Percentiles rank a stretch among this genome's conserved stretches.
phyloP scores from a whole-genome alignment of 2,888 invertebrate genomes.

The Calliphora vomitoria region DNA sequence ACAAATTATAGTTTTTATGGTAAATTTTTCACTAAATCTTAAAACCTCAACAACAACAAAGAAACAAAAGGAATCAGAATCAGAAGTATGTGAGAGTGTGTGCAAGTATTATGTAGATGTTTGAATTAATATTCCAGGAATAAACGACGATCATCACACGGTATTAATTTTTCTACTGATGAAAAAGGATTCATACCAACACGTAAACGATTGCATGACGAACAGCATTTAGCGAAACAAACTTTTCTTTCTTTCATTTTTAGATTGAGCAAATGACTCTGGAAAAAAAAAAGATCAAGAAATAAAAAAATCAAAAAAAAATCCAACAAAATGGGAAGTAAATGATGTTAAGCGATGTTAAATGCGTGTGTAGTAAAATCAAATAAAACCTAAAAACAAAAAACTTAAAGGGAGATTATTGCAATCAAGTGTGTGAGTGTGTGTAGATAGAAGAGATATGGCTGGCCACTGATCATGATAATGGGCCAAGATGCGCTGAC shows the following conservation, averaged over 20 bases:
- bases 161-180: constrained; percentile 50
- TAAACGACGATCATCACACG: constrained; percentile 62
- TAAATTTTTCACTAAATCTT: constrained; percentile 62
- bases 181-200: constrained; percentile 73
- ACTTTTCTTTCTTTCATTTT: constrained; percentile 57
- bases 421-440: neutral
- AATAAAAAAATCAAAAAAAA: constrained; percentile 25
- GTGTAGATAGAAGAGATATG: neutral
- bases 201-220: constrained; percentile 74
- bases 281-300: constrained; percentile 8
- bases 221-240: constrained; percentile 73
- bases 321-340: constrained; percentile 63
- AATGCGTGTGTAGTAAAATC: constrained; percentile 66
- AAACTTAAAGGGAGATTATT: constrained; percentile 41
- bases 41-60: constrained; percentile 35
- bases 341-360: constrained; percentile 74
- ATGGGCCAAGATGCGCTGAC: constrained; percentile 51
- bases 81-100: constrained; percentile 12
- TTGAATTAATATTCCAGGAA: constrained; percentile 72
- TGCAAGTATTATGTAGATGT: constrained; percentile 54
- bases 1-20: constrained; percentile 72
- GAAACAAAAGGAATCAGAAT: constrained; percentile 56
- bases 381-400: constrained; percentile 30
- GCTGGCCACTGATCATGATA: constrained; percentile 60
- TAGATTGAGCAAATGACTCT: constrained; percentile 62